These are phyloP conservation scores for Morpho achilles DNA, from an alignment of 2,888 invertebrate genomes.

Conservation along the genomic window DNA sequence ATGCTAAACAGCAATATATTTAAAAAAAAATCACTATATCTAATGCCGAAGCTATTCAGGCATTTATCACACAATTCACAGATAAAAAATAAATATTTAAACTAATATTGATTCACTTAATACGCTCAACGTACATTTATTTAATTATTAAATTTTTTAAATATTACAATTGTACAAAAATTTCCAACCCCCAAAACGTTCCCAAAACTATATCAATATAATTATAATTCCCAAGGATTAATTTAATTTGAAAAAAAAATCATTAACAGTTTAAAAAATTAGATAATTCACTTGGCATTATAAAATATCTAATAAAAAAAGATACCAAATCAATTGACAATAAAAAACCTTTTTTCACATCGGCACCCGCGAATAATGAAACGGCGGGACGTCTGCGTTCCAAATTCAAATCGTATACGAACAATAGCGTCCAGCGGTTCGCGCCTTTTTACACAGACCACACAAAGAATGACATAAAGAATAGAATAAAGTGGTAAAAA, in stretches of 20 bases:
- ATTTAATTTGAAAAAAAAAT: neutral
- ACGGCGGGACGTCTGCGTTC: conserved; percentile 63
- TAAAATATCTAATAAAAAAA: conserved; percentile 39
- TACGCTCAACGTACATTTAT: too few species aligned
- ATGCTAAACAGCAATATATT: too few species aligned
- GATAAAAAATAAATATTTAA: too few species aligned
- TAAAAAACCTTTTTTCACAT: conserved; percentile 60
- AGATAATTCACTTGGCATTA: neutral
- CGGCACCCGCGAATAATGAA: conserved; percentile 69
- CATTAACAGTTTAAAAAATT: neutral
- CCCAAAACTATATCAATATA: too few species aligned
- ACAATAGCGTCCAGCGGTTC: conserved; percentile 68
- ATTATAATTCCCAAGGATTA: too few species aligned
- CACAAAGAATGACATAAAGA: conserved; percentile 60
- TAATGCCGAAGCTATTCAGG: too few species aligned
- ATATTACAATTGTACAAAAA: too few species aligned
- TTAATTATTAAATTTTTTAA: too few species aligned
- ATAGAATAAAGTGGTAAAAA: conserved; percentile 47
- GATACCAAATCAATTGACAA: conserved; percentile 52
- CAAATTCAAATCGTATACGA: conserved; percentile 63
- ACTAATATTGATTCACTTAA: too few species aligned
- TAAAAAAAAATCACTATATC: too few species aligned
- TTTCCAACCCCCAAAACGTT: too few species aligned
- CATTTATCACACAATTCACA: too few species aligned
- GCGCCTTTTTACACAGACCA: conserved; percentile 54